phyloP scores from a whole-genome alignment of 2,797 vertebrate genomes.

The Hydrolagus colliei region DNA sequence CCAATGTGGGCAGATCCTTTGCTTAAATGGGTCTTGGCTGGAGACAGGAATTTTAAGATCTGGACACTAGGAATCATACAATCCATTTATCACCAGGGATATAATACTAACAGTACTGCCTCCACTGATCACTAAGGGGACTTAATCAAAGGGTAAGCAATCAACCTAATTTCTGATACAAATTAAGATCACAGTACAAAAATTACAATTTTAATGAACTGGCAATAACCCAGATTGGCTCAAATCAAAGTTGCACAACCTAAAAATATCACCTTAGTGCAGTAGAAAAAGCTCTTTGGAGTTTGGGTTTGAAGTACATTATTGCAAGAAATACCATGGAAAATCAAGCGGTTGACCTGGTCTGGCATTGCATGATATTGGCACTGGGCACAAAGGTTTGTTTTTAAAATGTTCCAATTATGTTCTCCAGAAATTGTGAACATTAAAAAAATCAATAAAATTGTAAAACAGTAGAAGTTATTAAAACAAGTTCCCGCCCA shows the following conservation, averaged over 20 bases:
- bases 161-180: neutral
- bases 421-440: no score
- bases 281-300: neutral
- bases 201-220: neutral
- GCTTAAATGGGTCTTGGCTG: neutral
- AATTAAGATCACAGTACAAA: neutral
- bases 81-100: neutral
- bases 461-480: neutral
- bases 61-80: neutral
- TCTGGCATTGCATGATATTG: neutral
- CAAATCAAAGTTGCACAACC: neutral
- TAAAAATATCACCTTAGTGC: neutral
- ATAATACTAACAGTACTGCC: neutral
- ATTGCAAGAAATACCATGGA: neutral
- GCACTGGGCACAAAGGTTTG: neutral
- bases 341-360: neutral
- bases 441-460: neutral
- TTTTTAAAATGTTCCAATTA: neutral
- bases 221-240: no score
- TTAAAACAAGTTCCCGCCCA: no score
- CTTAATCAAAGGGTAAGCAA: neutral
- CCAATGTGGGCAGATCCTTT: neutral
- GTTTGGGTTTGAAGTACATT: neutral
- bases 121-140: neutral
- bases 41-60: neutral